These are phyloP conservation scores for Xylota sylvarum DNA, from an alignment of 2,888 invertebrate genomes.

Conservation along the genomic window DNA sequence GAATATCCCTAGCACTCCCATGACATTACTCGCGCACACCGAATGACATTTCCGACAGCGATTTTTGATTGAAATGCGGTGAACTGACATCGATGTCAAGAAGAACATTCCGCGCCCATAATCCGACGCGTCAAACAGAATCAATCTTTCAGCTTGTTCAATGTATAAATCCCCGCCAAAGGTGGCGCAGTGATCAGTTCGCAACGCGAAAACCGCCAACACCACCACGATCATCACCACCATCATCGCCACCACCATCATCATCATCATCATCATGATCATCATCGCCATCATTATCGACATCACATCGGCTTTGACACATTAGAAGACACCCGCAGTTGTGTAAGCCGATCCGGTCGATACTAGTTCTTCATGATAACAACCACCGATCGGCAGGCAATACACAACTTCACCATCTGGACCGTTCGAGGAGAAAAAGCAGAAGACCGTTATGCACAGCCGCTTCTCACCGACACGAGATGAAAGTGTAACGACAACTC, in stretches of 20 bases:
- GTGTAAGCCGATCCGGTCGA: constrained; percentile 53
- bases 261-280: no score
- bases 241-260: constrained; percentile 14
- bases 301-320: constrained; percentile 56
- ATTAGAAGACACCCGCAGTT: constrained; percentile 72
- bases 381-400: constrained; percentile 17
- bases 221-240: constrained; percentile 16
- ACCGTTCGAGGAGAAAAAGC: constrained; percentile 61
- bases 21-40: constrained; percentile 45
- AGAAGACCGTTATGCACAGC: constrained; percentile 67
- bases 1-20: constrained; percentile 2
- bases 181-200: constrained; percentile 54
- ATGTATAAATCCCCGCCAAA: constrained; percentile 19
- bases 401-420: constrained; percentile 64
- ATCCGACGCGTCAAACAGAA: constrained; percentile 18
- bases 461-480: constrained; percentile 32
- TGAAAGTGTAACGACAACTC: constrained; percentile 74
- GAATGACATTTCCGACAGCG: constrained; percentile 69
- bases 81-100: constrained; percentile 49
- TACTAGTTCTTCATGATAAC: constrained; percentile 52
- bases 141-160: constrained; percentile 11
- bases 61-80: constrained; percentile 72
- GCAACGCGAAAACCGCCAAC: constrained; percentile 52
- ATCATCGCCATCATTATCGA: neutral
- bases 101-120: constrained; percentile 15